Percentiles rank a stretch among this genome's conserved stretches.
Conservation (phyloP, 2,113 vertebrate species). For the Mixornis gularis region DNA sequence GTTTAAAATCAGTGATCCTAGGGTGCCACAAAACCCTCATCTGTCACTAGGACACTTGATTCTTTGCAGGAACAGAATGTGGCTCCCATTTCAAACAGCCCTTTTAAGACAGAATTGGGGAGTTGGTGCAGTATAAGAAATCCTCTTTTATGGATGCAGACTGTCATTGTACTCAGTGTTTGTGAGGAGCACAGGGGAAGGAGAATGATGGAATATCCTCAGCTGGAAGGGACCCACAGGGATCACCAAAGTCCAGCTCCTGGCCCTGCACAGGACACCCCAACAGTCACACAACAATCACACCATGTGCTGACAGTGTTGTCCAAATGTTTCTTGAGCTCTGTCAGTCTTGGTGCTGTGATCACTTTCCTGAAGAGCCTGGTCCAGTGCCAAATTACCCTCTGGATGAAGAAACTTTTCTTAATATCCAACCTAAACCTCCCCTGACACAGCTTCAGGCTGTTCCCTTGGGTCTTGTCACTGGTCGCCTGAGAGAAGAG, state of each 20-base stretch:
- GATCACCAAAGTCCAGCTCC: neutral
- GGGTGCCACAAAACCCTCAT: neutral
- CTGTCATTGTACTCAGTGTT: neutral
- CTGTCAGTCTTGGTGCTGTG: neutral
- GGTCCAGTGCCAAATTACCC: neutral
- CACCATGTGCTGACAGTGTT: neutral
- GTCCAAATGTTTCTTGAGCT: neutral
- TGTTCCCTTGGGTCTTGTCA: neutral
- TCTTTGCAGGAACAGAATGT: neutral
- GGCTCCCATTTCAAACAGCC: neutral
- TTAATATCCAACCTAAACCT: neutral
- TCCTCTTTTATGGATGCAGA: neutral
- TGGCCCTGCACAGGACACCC: neutral
- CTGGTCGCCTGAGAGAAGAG: neutral
- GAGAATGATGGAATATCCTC: neutral
- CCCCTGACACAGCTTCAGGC: neutral
- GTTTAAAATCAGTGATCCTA: neutral
- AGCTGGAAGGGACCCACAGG: neutral
- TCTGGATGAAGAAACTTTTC: neutral
- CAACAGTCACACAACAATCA: neutral
- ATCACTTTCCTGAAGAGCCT: neutral
- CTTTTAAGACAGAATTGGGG: neutral
- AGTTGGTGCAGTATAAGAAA: neutral
- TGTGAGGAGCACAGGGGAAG: neutral
- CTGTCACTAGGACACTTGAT: neutral